Conservation (phyloP, 2,888 invertebrate species). For the Noctua pronuba region DNA sequence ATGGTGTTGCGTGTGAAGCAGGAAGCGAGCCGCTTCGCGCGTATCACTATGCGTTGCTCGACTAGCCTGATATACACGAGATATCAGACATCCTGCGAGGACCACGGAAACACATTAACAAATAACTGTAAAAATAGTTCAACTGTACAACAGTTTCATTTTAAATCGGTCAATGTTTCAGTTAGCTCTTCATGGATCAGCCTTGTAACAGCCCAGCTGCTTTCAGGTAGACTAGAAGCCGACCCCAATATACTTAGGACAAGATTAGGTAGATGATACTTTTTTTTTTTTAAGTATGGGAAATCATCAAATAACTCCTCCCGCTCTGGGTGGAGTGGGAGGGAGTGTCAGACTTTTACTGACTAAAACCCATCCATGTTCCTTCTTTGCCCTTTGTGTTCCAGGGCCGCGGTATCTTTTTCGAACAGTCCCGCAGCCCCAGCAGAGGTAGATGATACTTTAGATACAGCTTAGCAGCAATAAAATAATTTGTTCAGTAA, state of each 20-base stretch:
- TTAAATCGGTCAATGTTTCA: neutral
- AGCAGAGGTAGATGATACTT: neutral
- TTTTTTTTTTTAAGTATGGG: no score
- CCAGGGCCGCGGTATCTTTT: no score
- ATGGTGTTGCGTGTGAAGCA: conserved; percentile 76
- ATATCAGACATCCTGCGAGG: conserved; percentile 55
- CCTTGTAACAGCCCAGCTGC: neutral
- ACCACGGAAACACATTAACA: conserved; percentile 32
- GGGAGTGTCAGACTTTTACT: no score
- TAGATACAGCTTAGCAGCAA: neutral
- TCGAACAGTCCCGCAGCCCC: no score
- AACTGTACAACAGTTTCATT: neutral
- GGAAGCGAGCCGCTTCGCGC: conserved; percentile 74
- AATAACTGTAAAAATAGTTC: conserved; percentile 26
- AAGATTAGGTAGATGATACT: neutral
- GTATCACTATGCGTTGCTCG: conserved; percentile 49
- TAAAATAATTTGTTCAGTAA: neutral
- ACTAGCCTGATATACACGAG: conserved; percentile 32
- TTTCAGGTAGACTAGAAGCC: neutral
- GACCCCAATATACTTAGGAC: neutral
- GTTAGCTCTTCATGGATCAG: neutral
- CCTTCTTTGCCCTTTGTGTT: no score
- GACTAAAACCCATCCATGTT: no score
- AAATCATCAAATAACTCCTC: no score
- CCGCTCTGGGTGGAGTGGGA: no score